These are phyloP conservation scores for Sphaerodactylus townsendi DNA, from an alignment of 2,113 vertebrate genomes.

Conservation along the genomic window DNA sequence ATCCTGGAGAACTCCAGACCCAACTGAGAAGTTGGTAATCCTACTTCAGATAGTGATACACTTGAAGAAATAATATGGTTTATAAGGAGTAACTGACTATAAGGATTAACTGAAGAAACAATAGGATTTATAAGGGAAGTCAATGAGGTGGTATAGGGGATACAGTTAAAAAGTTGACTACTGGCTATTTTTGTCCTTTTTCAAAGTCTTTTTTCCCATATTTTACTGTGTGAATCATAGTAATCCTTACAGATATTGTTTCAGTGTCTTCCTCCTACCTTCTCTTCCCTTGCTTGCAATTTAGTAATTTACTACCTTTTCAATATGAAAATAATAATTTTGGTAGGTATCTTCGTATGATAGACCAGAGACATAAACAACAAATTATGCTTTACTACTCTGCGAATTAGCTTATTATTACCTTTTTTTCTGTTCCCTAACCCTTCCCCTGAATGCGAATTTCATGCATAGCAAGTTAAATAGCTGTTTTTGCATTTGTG, in stretches of 20 bases:
- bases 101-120: not conserved
- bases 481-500: no score
- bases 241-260: not conserved
- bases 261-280: not conserved
- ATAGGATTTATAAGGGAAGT: not conserved
- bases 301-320: not conserved
- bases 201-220: slow-evolving; percentile 11
- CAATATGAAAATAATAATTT: not conserved
- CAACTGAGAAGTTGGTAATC: no score
- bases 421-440: no score
- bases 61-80: not conserved
- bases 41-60: no score
- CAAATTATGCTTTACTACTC: no score
- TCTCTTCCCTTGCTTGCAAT: not conserved
- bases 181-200: not conserved
- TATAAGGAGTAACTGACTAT: no score
- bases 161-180: slow-evolving; percentile 25
- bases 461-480: no score
- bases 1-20: no score
- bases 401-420: no score
- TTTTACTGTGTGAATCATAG: not conserved
- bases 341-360: not conserved
- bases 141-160: not conserved
- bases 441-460: no score
- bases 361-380: not conserved